Conservation (phyloP, 2,888 invertebrate species). For the Augochlorella aurata region DNA sequence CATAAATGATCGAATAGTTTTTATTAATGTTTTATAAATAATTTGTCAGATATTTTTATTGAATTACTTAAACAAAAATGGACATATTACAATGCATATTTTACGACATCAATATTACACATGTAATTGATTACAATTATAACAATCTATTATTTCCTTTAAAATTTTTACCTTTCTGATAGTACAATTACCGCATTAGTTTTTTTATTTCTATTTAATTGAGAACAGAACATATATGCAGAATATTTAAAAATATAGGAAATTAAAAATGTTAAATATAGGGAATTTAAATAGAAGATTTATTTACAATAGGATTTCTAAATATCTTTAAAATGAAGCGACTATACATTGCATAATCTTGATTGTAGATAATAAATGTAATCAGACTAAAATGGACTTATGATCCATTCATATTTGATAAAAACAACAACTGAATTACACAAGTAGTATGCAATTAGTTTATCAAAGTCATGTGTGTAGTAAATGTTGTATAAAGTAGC, state of each 20-base stretch:
- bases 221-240: constrained; percentile 6
- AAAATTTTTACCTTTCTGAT: constrained; percentile 18
- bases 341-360: constrained; percentile 37
- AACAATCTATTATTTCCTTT: constrained; percentile 12
- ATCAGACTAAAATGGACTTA: constrained; percentile 22
- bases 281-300: constrained; percentile 3
- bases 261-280: neutral
- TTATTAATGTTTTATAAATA: constrained; percentile 31
- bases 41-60: constrained; percentile 21
- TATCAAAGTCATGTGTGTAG: constrained; percentile 69
- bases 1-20: constrained; percentile 11
- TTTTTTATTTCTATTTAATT: constrained; percentile 23
- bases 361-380: constrained; percentile 42
- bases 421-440: constrained; percentile 69
- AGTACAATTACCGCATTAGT: neutral
- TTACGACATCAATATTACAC: constrained; percentile 9
- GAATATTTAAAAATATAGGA: neutral
- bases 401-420: constrained; percentile 11
- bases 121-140: constrained; percentile 10
- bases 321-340: constrained; percentile 38
- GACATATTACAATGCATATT: constrained; percentile 1
- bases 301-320: constrained; percentile 34
- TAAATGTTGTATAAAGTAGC: constrained; percentile 77
- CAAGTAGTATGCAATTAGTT: constrained; percentile 69
- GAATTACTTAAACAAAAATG: neutral